Evolutionary conservation across 35 echinoderm and acorn worm species (phyloP).

Genomic region (Apostichopus parvimensis): DNA sequence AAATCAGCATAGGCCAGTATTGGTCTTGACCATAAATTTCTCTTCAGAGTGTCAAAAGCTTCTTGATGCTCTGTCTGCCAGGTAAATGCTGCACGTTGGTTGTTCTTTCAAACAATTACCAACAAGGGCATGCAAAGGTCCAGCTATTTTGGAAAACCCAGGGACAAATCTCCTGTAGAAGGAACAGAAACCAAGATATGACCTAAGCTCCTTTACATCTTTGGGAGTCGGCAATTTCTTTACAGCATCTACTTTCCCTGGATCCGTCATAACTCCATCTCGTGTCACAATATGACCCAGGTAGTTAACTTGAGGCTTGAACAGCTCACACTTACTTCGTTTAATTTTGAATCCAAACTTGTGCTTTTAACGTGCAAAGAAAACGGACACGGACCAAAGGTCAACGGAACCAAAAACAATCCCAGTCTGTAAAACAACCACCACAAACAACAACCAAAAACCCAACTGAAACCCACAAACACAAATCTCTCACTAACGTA

Average conservation of each 20-base stretch:
- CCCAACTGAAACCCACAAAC: too few species aligned
- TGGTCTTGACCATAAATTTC: not conserved
- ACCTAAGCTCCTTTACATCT: constrained; percentile 28
- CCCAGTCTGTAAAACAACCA: too few species aligned
- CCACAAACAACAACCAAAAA: too few species aligned
- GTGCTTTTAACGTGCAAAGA: not conserved
- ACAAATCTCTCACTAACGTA: too few species aligned
- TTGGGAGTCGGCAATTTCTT: constrained; percentile 24
- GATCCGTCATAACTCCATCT: constrained; percentile 30
- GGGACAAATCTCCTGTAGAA: constrained; percentile 57
- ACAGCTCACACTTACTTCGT: constrained; percentile 24
- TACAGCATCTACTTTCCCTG: constrained; percentile 35
- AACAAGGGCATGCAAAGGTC: too few species aligned
- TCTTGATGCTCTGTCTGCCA: not conserved
- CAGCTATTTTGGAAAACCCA: too few species aligned
- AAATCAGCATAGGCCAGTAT: constrained; percentile 59
- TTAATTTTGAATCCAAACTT: constrained; percentile 38
- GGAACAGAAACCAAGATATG: constrained; percentile 45
- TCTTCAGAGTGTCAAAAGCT: constrained; percentile 17
- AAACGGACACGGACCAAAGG: too few species aligned
- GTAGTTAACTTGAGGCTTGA: constrained; percentile 41
- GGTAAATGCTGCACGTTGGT: not conserved
- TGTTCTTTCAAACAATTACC: not conserved
- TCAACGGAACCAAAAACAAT: too few species aligned
- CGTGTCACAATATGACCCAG: constrained; percentile 31